Conservation (phyloP, 1,140 invertebrate genomes). For the Drosophila kepulauana region DNA sequence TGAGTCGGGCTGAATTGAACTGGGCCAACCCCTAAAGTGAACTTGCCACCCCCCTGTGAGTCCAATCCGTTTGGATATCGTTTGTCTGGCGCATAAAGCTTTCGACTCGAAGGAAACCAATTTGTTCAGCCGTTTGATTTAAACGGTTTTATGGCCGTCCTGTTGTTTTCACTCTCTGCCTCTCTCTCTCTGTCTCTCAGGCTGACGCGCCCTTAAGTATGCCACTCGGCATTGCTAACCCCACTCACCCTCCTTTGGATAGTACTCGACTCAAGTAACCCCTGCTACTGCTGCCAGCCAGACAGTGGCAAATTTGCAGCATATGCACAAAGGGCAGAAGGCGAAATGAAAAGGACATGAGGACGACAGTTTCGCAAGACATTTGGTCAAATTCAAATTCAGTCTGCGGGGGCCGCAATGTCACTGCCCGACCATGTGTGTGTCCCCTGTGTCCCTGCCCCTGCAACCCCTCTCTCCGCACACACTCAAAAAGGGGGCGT, state of each 20-base stretch:
- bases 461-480: not conserved
- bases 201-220: slow-evolving; percentile 79
- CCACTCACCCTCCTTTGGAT: not conserved
- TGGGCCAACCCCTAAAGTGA: slow-evolving; percentile 33
- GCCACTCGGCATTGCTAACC: slow-evolving; percentile 59
- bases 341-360: slow-evolving; percentile 38
- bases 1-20: not conserved
- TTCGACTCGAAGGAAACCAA: slow-evolving; percentile 82
- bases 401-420: slow-evolving; percentile 56
- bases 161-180: slow-evolving; percentile 76
- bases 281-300: slow-evolving; percentile 13
- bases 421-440: slow-evolving; percentile 43
- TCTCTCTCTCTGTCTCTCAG: slow-evolving; percentile 23
- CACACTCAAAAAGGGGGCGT: slow-evolving; percentile 20
- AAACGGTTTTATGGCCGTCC: slow-evolving; percentile 82
- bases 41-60: not conserved
- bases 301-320: slow-evolving; percentile 76
- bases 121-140: slow-evolving; percentile 83
- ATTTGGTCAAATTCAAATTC: slow-evolving; percentile 82
- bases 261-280: slow-evolving; percentile 19
- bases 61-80: slow-evolving; percentile 45
- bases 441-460: not conserved
- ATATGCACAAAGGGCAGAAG: slow-evolving; percentile 63
- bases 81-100: slow-evolving; percentile 74
- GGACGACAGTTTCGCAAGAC: slow-evolving; percentile 70